A percentile compares a stretch with the other conserved stretches of the same genome.
Evolutionary conservation across 2,113 vertebrate species (phyloP).

Genomic region (Pyrgilauda ruficollis): DNA sequence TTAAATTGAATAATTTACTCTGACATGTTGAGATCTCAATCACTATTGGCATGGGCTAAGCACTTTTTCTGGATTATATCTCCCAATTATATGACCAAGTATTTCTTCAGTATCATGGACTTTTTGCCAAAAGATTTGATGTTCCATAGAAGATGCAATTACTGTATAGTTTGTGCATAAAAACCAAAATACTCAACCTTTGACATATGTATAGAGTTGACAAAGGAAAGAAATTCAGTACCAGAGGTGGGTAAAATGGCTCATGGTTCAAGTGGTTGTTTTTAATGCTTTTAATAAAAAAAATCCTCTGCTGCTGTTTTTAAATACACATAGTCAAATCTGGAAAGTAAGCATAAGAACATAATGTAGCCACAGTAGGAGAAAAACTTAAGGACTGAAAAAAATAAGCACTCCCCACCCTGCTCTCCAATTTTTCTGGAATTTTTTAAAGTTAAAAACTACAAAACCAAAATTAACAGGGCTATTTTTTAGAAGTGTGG

Average conservation of each 20-base stretch:
- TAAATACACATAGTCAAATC: neutral
- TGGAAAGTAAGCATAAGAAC: neutral
- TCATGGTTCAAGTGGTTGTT: neutral
- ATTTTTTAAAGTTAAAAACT: neutral
- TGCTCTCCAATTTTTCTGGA: neutral
- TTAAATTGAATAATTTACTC: neutral
- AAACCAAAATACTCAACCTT: neutral
- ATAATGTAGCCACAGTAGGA: neutral
- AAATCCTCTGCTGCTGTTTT: neutral
- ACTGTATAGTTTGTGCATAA: neutral
- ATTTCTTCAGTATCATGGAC: neutral
- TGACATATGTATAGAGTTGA: neutral
- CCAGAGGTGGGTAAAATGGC: neutral
- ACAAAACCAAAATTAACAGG: neutral
- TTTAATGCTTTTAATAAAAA: neutral
- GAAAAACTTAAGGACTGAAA: neutral
- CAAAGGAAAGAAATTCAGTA: neutral
- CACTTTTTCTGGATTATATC: neutral
- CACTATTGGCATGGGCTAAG: neutral
- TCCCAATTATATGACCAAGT: neutral
- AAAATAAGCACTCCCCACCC: neutral
- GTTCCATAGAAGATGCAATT: neutral
- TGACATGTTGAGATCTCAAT: neutral
- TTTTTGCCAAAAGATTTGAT: neutral
- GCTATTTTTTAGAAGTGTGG: neutral